phyloP scores from a whole-genome alignment of 2,113 vertebrate species.

The Otus sunia region DNA sequence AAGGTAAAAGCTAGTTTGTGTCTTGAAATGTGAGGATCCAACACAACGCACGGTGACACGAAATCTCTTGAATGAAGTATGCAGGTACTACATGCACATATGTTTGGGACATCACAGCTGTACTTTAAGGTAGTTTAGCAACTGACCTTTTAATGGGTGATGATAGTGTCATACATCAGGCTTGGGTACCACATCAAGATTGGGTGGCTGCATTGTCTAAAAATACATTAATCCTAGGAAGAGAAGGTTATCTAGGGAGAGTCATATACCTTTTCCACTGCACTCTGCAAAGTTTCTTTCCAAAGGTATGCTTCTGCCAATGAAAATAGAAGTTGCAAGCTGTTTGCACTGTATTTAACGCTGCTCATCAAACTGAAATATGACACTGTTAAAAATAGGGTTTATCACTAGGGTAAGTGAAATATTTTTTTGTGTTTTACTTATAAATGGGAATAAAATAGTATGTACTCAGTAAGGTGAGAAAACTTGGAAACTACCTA shows the following conservation, averaged over 20 bases:
- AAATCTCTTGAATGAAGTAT: background rate
- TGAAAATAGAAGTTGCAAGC: background rate
- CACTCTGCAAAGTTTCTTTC: background rate
- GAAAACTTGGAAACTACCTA: background rate
- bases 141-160: background rate
- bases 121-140: background rate
- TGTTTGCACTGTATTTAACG: background rate
- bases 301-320: background rate
- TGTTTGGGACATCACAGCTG: background rate
- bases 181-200: too few species aligned
- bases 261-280: background rate
- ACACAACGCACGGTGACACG: fast-evolving
- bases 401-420: background rate
- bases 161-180: background rate
- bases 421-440: background rate
- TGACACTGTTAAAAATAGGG: background rate
- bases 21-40: background rate
- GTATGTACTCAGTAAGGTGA: background rate
- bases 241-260: constrained; percentile 1
- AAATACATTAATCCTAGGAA: constrained; percentile 15
- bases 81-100: fast-evolving
- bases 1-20: background rate
- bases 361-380: background rate
- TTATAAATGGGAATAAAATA: background rate
- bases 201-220: background rate